phyloP scores from a whole-genome alignment of 2,113 vertebrate species.

The Arizona elegans region DNA sequence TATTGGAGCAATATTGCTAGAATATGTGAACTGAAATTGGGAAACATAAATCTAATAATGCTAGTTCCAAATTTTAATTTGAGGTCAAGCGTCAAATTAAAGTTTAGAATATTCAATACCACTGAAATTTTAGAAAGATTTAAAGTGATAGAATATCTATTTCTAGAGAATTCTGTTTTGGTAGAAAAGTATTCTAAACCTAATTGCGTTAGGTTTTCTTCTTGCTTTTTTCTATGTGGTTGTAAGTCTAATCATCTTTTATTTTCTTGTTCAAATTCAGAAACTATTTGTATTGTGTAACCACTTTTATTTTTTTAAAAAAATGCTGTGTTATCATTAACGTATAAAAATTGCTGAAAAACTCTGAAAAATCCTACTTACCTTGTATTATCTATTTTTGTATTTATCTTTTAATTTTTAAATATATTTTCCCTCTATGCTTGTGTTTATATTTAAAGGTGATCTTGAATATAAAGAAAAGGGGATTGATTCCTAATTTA shows the following conservation, averaged over 20 bases:
- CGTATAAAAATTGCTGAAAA: not conserved
- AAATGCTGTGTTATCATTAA: not conserved
- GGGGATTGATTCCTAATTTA: not conserved
- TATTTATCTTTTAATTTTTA: not conserved
- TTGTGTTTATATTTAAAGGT: not conserved
- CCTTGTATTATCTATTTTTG: not conserved
- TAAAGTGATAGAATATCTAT: not conserved
- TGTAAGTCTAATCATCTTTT: not conserved
- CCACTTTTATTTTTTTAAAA: too few relatives aligned
- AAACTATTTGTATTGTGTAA: not conserved
- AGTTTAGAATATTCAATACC: not conserved
- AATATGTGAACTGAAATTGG: too few relatives aligned
- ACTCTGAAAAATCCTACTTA: not conserved
- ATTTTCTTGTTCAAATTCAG: not conserved
- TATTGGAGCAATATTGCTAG: too few relatives aligned
- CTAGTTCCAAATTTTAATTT: too few relatives aligned
- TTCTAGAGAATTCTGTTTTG: not conserved
- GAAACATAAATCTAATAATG: too few relatives aligned
- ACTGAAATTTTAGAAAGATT: not conserved
- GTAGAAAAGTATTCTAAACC: too few relatives aligned
- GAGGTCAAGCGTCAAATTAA: not conserved
- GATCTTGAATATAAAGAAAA: not conserved
- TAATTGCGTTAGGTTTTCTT: not conserved
- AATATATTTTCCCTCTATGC: not conserved
- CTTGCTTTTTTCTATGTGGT: not conserved